Evolutionary conservation across 2,888 invertebrate species (phyloP), one percentile per base, ranked within the genome.

Genomic region (Pachymerium ferrugineum): DNA sequence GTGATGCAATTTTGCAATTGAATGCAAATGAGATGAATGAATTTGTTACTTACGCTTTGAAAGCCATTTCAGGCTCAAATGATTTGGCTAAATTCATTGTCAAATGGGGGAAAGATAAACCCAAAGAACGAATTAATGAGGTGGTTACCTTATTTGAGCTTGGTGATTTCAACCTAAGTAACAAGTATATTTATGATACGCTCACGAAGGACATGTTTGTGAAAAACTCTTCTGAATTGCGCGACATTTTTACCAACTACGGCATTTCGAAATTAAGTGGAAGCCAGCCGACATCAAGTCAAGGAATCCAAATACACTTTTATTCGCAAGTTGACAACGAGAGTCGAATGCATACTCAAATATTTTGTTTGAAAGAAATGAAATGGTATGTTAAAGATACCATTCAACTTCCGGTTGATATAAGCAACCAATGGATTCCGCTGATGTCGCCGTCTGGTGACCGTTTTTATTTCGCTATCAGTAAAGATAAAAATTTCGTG

Each of bases 341-440:
- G 14, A 62, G 62, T 28, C 62, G 62, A 1, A 62, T 62, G 62
- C 22, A 62, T 8, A 62, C 22, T 3, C 62, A 62, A n/a, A 62
- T 62, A 28, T 62, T 62, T 28, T 62, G 62, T 28, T 28, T 62
- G 4, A 62, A 62, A 10, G 62, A 62, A 14, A 62, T 62, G 62
- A 62, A 62, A 28, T 62, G 62, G 62, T 62, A 62, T n/a, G 62
- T 62, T n/a, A 62, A 62, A 25, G 62, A 62, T n/a, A 25, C 62
- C 25, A 62, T 62, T 25, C 62, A 62, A 12, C 62, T 62, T 28
- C 62, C 62, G 25, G 62, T 62, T n/a, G 62, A 62, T n/a, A 62
- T 62, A 25, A 62, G 62, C 14, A 62, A 25, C 62, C 62, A 62
- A 25, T 62, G 62, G 62, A 62, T 62, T 28, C 62, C 62, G 12